These are phyloP conservation scores for Ectropis crepuscularia DNA, from an alignment of 2,888 invertebrate species.

Conservation along the genomic window DNA sequence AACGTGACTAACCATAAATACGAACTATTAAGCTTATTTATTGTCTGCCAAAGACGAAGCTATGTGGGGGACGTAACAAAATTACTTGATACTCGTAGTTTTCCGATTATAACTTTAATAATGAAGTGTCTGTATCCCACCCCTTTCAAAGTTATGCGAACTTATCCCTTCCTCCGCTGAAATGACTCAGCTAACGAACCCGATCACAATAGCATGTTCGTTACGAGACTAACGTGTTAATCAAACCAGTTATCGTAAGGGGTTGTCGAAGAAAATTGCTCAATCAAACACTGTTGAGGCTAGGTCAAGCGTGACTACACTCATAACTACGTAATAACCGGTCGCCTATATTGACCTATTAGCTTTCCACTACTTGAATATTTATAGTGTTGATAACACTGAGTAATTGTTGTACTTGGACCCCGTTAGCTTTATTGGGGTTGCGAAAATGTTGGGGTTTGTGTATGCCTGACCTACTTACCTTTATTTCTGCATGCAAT, in stretches of 20 bases:
- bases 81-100: too few relatives aligned
- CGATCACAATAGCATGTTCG: conserved; percentile 44
- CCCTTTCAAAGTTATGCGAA: conserved; percentile 21
- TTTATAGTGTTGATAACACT: conserved; percentile 56
- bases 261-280: conserved; percentile 70
- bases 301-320: conserved; percentile 66
- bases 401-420: conserved; percentile 36
- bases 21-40: too few relatives aligned
- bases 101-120: too few relatives aligned
- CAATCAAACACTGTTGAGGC: conserved; percentile 58
- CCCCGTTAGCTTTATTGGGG: conserved; percentile 22
- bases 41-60: too few relatives aligned
- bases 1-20: too few relatives aligned
- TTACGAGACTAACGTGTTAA: conserved; percentile 60
- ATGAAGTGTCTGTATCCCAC: conserved; percentile 2
- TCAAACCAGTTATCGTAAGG: conserved; percentile 58
- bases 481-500: conserved; percentile 4
- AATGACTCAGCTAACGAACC: conserved; percentile 37
- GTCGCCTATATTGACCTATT: conserved; percentile 63
- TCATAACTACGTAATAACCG: conserved; percentile 66
- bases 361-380: conserved; percentile 65
- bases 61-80: too few relatives aligned
- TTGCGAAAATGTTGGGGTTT: conserved; percentile 25
- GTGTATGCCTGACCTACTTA: conserved; percentile 15
- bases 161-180: conserved; percentile 24